Base-by-base conservation (phyloP, 2,888 invertebrate genomes). In the Melanchra persicariae region DNA sequence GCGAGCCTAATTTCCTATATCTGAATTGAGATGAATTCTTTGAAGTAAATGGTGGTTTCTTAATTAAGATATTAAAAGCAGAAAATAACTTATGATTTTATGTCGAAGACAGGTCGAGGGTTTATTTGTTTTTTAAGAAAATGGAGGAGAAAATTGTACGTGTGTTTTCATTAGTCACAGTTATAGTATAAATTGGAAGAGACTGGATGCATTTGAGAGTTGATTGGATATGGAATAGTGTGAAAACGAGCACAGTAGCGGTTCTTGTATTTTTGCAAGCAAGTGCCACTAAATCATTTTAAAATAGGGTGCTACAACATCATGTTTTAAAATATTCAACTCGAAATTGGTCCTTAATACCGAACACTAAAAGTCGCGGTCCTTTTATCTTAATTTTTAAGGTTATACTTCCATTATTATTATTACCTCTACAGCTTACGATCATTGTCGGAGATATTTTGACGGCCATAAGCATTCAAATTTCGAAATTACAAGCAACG, bases 1-100 rank as follows among this genome's bases (percentile, higher is more conserved):
- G 26, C 15, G 45, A 54, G 57, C 51, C 69, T 77, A 73, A 81
- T 79, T 79, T 68, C 51, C 30, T 64, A 80, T 80, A 71, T 67
- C 66, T 75, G 37, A 72, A 79, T 79, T 71, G 62, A 75, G 52
- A 65, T 58, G 60, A 51, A 52, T 64, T 67, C 40, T 34, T 49
- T 45, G 37, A 63, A 59, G 60, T 57, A 37, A 60, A 57, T 57
- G 47, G 17, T 64, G 45, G 24, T 67, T 64, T 49, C 60, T 64
- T 65, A 58, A 74, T 74, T 45, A 69, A 69, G 63, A 57, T 58
- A 67, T 72, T 24, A 43, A 43, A 61, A 17, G 43, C 61, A 34
- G 57, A 64, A 55, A 52, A 64, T 60, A 40, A 45, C 26, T 62
- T 47, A 22, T 17, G 26, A 17, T 7, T 61, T 62, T 58, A 59